A percentile compares a stretch with the other conserved stretches of the same genome.
These are phyloP conservation scores for Amphiprion percula DNA, from an alignment of 2,113 vertebrate species.

Conservation along the genomic window DNA sequence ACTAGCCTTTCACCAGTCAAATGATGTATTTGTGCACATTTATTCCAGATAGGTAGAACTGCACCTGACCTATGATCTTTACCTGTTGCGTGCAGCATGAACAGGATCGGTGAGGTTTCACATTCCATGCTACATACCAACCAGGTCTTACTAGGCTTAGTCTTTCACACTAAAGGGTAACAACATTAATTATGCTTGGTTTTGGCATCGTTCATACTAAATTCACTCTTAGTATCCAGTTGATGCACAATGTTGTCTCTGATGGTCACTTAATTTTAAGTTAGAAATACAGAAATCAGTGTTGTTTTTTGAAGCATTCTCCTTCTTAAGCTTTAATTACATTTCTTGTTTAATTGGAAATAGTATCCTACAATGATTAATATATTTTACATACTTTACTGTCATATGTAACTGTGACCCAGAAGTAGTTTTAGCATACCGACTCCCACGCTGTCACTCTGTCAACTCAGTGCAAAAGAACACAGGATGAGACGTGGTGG, in stretches of 20 bases:
- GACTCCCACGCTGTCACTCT: constrained; percentile 47
- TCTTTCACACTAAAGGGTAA: neutral
- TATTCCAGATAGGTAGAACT: neutral
- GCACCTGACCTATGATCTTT: neutral
- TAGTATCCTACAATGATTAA: neutral
- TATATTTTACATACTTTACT: neutral
- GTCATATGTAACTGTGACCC: neutral
- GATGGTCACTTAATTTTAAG: too few species aligned
- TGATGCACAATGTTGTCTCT: too few species aligned
- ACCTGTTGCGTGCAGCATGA: neutral
- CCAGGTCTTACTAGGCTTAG: neutral
- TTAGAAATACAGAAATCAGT: too few species aligned
- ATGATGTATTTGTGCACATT: too few species aligned
- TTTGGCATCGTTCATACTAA: neutral
- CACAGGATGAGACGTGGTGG: constrained; percentile 36
- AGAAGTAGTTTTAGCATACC: neutral
- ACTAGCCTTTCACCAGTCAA: neutral
- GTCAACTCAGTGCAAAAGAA: constrained; percentile 36
- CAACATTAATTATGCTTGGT: neutral
- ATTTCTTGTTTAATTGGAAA: too few species aligned
- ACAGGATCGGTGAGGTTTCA: constrained; percentile 36
- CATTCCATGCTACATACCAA: neutral
- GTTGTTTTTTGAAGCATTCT: too few species aligned
- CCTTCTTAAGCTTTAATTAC: too few species aligned
- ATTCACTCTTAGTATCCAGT: too few species aligned